A percentile compares a stretch with the other conserved stretches of the same genome.
These are phyloP conservation scores for Teleogryllus oceanicus DNA, from an alignment of 2,888 invertebrate species.

Conservation along the genomic window DNA sequence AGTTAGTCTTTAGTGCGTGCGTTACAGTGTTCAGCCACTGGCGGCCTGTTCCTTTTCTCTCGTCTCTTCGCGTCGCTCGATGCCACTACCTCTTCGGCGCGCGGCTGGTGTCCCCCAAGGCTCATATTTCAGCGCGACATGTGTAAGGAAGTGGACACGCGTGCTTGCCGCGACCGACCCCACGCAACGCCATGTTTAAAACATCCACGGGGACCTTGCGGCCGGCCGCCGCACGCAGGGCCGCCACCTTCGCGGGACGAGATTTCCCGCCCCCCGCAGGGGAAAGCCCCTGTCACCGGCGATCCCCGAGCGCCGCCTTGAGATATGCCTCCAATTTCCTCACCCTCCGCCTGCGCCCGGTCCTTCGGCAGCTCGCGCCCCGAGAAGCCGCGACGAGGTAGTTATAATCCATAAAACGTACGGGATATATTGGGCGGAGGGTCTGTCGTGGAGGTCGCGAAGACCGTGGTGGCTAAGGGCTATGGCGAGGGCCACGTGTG, in stretches of 20 bases:
- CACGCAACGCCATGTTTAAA: too few species aligned
- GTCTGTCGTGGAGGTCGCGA: neutral
- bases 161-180: too few species aligned
- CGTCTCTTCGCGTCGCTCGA: too few species aligned
- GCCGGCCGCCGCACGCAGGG: neutral
- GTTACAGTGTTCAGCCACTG: too few species aligned
- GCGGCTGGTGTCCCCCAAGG: too few species aligned
- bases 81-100: too few species aligned
- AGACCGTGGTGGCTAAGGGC: too few species aligned
- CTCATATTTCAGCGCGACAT: too few species aligned
- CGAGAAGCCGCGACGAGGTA: neutral
- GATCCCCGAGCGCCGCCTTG: neutral
- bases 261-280: neutral
- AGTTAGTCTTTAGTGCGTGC: too few species aligned
- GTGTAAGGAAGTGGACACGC: too few species aligned
- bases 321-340: slow-evolving; percentile 18
- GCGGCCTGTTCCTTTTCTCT: too few species aligned
- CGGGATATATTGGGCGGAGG: neutral
- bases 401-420: slow-evolving; percentile 4
- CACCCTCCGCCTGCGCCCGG: neutral
- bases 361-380: neutral
- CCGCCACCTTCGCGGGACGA: neutral
- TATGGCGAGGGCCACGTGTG: too few species aligned
- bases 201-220: neutral
- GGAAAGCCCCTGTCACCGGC: neutral